These are phyloP conservation scores for Bostrychus sinensis DNA, from an alignment of 2,113 vertebrate genomes.

Conservation along the genomic window DNA sequence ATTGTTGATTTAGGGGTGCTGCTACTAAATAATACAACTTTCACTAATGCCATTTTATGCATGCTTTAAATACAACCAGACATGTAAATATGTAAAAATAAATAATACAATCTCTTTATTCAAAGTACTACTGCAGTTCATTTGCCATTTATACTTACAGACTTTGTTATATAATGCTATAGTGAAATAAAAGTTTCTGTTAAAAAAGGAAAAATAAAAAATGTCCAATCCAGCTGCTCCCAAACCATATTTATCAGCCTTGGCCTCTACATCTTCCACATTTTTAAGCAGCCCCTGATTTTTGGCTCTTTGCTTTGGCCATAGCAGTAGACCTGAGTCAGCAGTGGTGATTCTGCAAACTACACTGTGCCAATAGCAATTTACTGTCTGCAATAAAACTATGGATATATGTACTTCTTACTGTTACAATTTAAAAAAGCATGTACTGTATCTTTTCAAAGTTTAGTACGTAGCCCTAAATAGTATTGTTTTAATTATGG, in stretches of 20 bases:
- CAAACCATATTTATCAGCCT: neutral
- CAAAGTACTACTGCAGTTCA: too few species aligned
- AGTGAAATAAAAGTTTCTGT: too few species aligned
- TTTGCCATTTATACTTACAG: too few species aligned
- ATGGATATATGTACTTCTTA: neutral
- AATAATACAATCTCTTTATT: too few species aligned
- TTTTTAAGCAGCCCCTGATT: neutral
- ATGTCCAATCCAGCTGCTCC: neutral
- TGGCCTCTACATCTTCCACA: neutral
- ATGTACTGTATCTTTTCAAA: neutral
- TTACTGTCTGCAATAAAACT: conserved; percentile 5
- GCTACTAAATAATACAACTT: too few species aligned
- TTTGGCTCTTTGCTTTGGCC: neutral
- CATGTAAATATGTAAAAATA: too few species aligned
- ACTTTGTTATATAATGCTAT: too few species aligned
- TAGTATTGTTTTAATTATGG: neutral
- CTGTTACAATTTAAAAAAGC: neutral
- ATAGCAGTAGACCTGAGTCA: conserved; percentile 1
- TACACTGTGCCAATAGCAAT: conserved; percentile 3
- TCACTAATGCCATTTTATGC: too few species aligned
- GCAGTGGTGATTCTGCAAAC: neutral
- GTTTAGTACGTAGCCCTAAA: neutral
- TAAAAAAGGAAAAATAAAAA: neutral
- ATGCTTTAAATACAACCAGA: too few species aligned
- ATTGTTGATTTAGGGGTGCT: too few species aligned